Conservation (phyloP, 2,888 invertebrate genomes). For the Helleia helle region DNA sequence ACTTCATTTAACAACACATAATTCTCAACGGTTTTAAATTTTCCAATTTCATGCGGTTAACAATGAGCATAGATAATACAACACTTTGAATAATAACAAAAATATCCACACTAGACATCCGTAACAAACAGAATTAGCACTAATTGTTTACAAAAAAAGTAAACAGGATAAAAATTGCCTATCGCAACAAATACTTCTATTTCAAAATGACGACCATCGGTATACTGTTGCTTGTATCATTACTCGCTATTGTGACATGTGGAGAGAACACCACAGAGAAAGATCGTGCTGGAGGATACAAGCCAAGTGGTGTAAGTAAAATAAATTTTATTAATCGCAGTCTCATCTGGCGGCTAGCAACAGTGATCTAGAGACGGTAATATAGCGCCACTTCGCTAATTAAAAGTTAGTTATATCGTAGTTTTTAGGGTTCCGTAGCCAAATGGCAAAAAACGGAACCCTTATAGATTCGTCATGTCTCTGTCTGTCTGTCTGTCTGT, state of each 20-base stretch:
- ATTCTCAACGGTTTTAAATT: too few relatives aligned
- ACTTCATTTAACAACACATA: too few relatives aligned
- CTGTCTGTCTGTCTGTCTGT: too few relatives aligned
- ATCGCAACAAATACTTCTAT: background rate
- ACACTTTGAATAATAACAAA: background rate
- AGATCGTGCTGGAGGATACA: conserved; percentile 11
- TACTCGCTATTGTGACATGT: background rate
- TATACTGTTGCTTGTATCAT: background rate
- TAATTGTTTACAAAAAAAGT: background rate
- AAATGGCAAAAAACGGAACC: too few relatives aligned
- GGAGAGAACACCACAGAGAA: conserved; percentile 3
- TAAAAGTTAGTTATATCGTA: too few relatives aligned
- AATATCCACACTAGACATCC: background rate
- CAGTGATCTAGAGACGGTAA: too few relatives aligned
- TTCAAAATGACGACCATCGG: background rate
- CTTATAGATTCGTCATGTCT: too few relatives aligned
- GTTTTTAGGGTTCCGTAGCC: too few relatives aligned
- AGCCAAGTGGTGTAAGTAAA: conserved; percentile 28
- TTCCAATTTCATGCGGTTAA: too few relatives aligned
- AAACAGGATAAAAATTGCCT: background rate
- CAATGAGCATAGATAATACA: too few relatives aligned
- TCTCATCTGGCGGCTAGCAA: background rate
- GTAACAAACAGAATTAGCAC: background rate
- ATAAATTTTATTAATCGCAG: conserved; percentile 4
- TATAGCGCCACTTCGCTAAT: too few relatives aligned